Percentiles rank a stretch among this genome's conserved stretches.
phyloP scores from a whole-genome alignment of 2,888 invertebrate species.

The Crossocerus cetratus region DNA sequence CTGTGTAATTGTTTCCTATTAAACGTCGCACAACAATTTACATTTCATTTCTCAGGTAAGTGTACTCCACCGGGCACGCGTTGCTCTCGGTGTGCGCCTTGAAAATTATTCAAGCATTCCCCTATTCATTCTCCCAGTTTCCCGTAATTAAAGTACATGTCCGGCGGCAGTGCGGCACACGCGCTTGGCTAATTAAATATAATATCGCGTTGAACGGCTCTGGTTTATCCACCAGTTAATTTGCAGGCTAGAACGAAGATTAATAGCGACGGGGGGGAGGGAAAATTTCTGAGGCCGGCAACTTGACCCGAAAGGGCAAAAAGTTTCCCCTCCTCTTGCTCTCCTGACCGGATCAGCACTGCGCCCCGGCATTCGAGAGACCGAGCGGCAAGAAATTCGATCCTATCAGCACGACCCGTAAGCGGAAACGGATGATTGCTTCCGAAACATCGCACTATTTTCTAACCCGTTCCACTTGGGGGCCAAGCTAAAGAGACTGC shows the following conservation, averaged over 20 bases:
- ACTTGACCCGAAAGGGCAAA: neutral
- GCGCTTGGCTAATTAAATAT: neutral
- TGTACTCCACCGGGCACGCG: no score
- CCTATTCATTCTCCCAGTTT: neutral
- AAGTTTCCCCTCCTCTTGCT: constrained; percentile 4
- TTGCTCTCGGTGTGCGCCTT: no score
- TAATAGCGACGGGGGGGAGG: neutral
- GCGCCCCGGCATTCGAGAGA: constrained; percentile 27
- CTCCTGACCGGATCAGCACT: constrained; percentile 49
- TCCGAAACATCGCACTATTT: constrained; percentile 60
- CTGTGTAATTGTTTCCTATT: no score
- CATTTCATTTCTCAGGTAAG: no score
- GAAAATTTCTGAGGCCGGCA: neutral
- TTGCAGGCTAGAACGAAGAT: neutral
- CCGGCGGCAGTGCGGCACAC: neutral
- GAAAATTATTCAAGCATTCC: neutral
- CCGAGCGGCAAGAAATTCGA: constrained; percentile 44
- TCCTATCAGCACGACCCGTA: constrained; percentile 43
- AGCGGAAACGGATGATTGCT: constrained; percentile 59
- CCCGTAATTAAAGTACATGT: neutral
- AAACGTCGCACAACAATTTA: no score
- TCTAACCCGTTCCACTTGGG: constrained; percentile 37
- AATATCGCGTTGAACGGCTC: neutral
- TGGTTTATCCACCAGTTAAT: neutral
- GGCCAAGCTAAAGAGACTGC: constrained; percentile 14